A percentile compares a stretch with the other conserved stretches of the same genome.
phyloP scores from a whole-genome alignment of 2,113 vertebrate species.

The Ageneiosus marmoratus region DNA sequence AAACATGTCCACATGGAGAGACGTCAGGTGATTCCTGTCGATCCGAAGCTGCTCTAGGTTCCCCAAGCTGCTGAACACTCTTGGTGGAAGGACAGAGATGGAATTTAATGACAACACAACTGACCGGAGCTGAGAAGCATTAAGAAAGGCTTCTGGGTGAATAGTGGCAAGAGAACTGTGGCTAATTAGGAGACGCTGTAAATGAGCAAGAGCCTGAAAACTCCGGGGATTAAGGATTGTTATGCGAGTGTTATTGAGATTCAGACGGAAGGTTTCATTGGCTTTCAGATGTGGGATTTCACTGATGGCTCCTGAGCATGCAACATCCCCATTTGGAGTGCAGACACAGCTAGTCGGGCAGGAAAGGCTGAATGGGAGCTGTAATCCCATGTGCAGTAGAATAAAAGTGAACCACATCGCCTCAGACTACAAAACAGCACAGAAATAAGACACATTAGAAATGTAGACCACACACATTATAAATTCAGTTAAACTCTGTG shows the following conservation, averaged over 20 bases:
- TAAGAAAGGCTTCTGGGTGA: constrained; percentile 75
- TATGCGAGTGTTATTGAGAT: constrained; percentile 61
- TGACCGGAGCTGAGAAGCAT: constrained; percentile 71
- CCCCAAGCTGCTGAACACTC: constrained; percentile 69
- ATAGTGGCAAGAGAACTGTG: constrained; percentile 72
- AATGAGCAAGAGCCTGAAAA: constrained; percentile 67
- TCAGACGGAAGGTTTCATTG: constrained; percentile 51
- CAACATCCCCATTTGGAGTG: not conserved
- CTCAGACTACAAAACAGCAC: constrained; percentile 16
- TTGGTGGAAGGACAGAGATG: constrained; percentile 70
- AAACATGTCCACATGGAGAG: constrained; percentile 68
- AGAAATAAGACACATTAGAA: not conserved
- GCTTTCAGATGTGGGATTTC: constrained; percentile 61
- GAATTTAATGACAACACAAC: constrained; percentile 75
- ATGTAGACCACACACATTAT: not conserved
- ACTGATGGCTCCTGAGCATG: constrained; percentile 59
- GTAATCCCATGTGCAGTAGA: constrained; percentile 48
- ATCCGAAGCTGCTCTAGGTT: constrained; percentile 76
- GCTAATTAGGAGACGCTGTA: constrained; percentile 74
- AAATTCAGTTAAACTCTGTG: not conserved
- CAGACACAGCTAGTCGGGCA: constrained; percentile 66
- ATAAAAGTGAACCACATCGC: constrained; percentile 50
- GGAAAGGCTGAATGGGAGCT: not conserved
- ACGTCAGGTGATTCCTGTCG: constrained; percentile 71
- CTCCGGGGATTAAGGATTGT: constrained; percentile 64